Base-by-base conservation (phyloP, 2,888 invertebrate species). In the Zaprionus lineosus region DNA sequence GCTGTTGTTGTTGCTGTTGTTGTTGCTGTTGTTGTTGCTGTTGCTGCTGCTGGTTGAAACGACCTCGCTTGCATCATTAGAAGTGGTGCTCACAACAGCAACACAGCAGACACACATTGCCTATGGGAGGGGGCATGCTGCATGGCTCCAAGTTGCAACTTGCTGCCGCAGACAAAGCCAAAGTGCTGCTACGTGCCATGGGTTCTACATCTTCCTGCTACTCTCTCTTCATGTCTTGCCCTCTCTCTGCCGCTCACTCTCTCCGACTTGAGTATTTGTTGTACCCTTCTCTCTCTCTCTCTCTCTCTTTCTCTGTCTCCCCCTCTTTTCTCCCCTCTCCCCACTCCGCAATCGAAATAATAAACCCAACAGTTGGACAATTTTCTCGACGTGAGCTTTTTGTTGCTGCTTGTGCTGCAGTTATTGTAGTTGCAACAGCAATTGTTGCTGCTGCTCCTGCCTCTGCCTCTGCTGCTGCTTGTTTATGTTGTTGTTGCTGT, bases 11-110 rank as follows among this genome's bases (percentile, higher is more conserved):
- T 50, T 39, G 50, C 31, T 50, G 33, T 28, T 28, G 52, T 14
- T 65, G 60, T 21, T 21, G 4, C 7, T 21, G 21, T 21, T 21
- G 64, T 40, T 48, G 51, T 11, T 29, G 46, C 14, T 19, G 36
- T 50, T 39, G 50, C 31, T 50, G 33, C 19, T 28, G 52, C 9
- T 59, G 41, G 59, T 52, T 75, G 65, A 57, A 84, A 82, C 82
- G 82, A 82, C 84, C 82, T 82, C 82, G 79, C 78, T 73, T 62
- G 82, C 78, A 84, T 82, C 82, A 82, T 82, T 82, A 82, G 82
- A 82, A 82, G 84, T 84, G 82, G 84, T 82, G 84, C 79, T 79
- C 62, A 48, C 50, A 73, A 66, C 56, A 47, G 41, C 41, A 29
- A 26, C 41, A 41, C 53, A 36, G 40, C 36, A 63, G 66, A 69